Conservation (phyloP, 1,140 invertebrate genomes). For the Metaphire vulgaris region DNA sequence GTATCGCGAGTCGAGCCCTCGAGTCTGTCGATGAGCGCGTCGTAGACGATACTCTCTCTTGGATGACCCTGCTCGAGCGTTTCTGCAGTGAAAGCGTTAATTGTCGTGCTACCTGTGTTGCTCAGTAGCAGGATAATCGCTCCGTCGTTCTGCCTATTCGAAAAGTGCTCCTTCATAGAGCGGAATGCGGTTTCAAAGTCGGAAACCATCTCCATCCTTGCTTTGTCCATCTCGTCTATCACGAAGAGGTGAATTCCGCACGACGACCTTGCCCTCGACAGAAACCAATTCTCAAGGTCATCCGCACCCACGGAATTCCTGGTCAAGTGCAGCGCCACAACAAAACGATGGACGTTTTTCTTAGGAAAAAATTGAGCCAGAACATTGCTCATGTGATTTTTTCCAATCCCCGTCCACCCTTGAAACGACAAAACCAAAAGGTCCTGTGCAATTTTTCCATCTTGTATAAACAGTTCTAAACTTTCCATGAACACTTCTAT, state of each 20-base stretch:
- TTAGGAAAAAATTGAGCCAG: background rate
- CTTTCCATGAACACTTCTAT: background rate
- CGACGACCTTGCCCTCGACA: background rate
- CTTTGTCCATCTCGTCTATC: background rate
- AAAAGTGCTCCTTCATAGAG: background rate
- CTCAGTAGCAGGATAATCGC: background rate
- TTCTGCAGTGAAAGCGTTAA: background rate
- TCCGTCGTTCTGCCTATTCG: background rate
- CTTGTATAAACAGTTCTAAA: background rate
- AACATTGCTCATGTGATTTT: background rate
- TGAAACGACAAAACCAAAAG: background rate
- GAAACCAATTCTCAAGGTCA: background rate
- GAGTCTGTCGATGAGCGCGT: background rate
- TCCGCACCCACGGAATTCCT: background rate
- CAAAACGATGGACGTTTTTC: background rate
- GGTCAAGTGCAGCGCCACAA: background rate
- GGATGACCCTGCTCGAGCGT: background rate
- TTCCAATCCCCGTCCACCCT: background rate
- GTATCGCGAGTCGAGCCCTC: background rate
- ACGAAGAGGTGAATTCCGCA: background rate
- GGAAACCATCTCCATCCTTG: background rate
- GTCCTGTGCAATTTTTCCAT: background rate
- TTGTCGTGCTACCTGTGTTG: background rate
- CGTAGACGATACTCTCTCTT: background rate
- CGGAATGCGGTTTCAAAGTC: background rate